Base-by-base conservation (phyloP, 2,888 invertebrate genomes). In the Baronia brevicornis region DNA sequence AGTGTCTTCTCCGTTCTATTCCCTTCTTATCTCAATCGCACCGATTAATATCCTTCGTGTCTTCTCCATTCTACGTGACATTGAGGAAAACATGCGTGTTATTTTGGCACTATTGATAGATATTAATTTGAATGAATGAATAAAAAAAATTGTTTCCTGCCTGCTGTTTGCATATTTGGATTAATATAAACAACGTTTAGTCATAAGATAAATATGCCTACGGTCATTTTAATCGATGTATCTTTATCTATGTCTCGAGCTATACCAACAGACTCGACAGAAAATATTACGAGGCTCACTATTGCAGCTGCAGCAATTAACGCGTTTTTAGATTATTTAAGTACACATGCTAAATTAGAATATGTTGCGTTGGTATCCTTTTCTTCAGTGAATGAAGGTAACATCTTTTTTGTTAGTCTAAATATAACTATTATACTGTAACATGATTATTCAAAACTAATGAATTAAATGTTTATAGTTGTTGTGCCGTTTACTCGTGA, bases 401-500 rank as follows among this genome's bases (percentile, higher is more conserved):
- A 51, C 22, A 6, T 15, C 10, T 3, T 30, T 14, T 23, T 11
- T 9, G 32, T 26, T 13, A 7, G 10, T 10, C 4, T 15, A 17
- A 15, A 17, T 12, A 14, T 9, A 12, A 6, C 12, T 9, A 5
- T 22, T 11, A 6, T 3, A 12, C 19, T 5, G 2, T 8, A 23
- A 10, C 11, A 28, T 21, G 19, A 9, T 5, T 23, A 5, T 19
- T 5, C 4, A 7, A 23, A 18, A 27, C 4, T 7, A 5, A 4
- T 15, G 6, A 11, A 24, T 14, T 26, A 28, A 6, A 33, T 25
- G 34, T 20, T 67, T 67, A 29, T 49, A 80, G 88, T 94, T 30
- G 87, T 92, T 15, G 92, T 92, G 19, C 89, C 92, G 8, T 98
- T 97, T 57, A 97, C 97, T 0, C 85, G 97, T 35, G 97, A 97